Base-by-base conservation (phyloP, 30 jellyfish, hydroid and myxozoan species). In the Hydractinia echinata region DNA sequence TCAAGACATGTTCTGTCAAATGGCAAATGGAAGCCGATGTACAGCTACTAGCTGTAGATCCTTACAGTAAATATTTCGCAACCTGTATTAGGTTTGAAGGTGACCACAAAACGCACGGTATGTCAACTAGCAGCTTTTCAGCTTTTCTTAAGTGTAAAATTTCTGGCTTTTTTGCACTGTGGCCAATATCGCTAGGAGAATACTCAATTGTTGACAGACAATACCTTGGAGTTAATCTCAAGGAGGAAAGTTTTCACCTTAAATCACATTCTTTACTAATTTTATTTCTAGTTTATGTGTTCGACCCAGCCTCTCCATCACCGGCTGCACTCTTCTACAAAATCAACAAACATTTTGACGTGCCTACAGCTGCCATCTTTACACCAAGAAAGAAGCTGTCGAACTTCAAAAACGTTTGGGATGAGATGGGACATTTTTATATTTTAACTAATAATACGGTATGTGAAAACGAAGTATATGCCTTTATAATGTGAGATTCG, bases 11-110 rank as follows among this genome's bases (percentile, higher is more conserved):
- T 66, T 51, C 86, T 39, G 67, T 91, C 66, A 76, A 79, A 49
- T 91, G 97, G 97, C 66, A 86, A 66, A 44, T 81, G 20, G 86
- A 86, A 61, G 80, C 87, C 10, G 51, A 82, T 13, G 89, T 76
- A 18, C 82, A 90, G 61, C 72, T 81, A 15, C n/a, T 91, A 64
- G 76, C 92, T 76, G 95, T 87, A 4, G 97, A 91, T 68, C 90
- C 86, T 6, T 76, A 78, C 50, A 76, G 89, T 10, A 86, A 87
- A 18, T 66, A 73, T 8, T 56, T 86, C 66, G 97, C 94, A 8
- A 88, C 88, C 7, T 79, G 81, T 52, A 82, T 85, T 5, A 52
- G 78, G 76, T 48, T 54, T 11, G 18, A 77, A n/a, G 67, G 67
- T 53, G 85, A 51, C 55, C 86, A 79, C 18, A 73, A 54, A 51